phyloP scores from a whole-genome alignment of 2,888 invertebrate genomes.

The Tholera decimalis region DNA sequence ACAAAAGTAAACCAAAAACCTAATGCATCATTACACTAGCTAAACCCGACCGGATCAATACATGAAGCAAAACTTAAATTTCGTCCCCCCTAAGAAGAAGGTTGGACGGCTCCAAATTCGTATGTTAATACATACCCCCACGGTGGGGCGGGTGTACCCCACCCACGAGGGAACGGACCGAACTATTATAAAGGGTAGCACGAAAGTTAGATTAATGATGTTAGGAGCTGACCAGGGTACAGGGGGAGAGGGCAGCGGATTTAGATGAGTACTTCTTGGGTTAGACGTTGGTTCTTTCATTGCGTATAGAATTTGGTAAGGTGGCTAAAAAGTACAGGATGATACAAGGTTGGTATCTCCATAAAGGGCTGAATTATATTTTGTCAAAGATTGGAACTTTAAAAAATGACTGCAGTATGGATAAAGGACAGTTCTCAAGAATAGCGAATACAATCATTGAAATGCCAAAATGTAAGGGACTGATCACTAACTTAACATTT shows the following conservation, averaged over 20 bases:
- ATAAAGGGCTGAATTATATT: no score
- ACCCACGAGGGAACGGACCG: constrained; percentile 85
- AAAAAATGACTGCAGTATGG: no score
- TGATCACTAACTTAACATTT: no score
- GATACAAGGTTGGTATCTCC: no score
- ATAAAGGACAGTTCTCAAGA: no score
- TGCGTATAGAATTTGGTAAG: no score
- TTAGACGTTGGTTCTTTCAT: constrained; percentile 1
- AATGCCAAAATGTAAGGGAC: no score
- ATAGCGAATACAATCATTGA: no score
- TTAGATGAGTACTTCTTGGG: constrained; percentile 16
- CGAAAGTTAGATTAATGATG: constrained; percentile 92
- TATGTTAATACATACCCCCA: constrained; percentile 87
- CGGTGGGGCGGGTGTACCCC: constrained; percentile 71
- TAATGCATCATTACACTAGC: constrained; percentile 75
- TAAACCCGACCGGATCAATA: constrained; percentile 86
- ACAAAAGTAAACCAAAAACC: constrained; percentile 43
- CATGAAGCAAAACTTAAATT: constrained; percentile 89
- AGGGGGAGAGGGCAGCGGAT: constrained; percentile 64
- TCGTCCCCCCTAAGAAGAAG: constrained; percentile 89
- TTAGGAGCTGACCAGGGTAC: constrained; percentile 90
- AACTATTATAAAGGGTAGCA: constrained; percentile 92
- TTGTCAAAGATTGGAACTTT: no score
- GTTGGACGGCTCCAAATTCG: constrained; percentile 88
- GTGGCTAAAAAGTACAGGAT: no score